phyloP scores from a whole-genome alignment of 2,797 vertebrate species.

The Hypotaenidia philippensis region DNA sequence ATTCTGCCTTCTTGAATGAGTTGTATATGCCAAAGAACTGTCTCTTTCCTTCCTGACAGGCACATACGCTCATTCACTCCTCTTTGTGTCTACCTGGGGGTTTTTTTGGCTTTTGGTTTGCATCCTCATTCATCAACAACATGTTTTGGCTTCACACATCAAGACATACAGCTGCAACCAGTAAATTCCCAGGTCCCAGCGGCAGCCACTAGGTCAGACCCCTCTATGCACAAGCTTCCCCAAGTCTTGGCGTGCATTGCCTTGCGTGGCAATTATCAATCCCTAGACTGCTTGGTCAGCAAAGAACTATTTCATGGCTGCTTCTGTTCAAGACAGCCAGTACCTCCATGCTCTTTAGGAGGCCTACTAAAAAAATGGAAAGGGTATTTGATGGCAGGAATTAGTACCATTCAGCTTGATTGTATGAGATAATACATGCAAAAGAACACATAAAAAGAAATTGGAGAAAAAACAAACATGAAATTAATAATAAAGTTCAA shows the following conservation, averaged over 20 bases:
- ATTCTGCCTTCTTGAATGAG: not conserved
- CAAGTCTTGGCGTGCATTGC: not conserved
- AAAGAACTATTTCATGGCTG: not conserved
- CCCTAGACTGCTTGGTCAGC: not conserved
- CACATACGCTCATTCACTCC: not conserved
- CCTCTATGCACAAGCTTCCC: not conserved
- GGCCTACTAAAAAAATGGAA: not conserved
- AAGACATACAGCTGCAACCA: not conserved
- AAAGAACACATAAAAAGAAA: not conserved
- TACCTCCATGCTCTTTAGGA: not conserved
- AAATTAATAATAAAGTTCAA: not conserved
- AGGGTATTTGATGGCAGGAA: not conserved
- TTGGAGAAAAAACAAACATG: not conserved
- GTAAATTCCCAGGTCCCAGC: not conserved
- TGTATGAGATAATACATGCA: not conserved
- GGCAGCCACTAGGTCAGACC: not conserved
- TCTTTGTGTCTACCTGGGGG: not conserved
- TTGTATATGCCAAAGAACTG: not conserved
- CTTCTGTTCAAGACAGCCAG: not conserved
- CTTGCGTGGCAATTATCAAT: not conserved
- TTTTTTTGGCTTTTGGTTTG: not conserved
- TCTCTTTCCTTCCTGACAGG: not conserved
- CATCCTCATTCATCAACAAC: not conserved
- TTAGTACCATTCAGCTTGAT: not conserved
- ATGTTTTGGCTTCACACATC: not conserved